phyloP scores from a whole-genome alignment of 2,888 invertebrate genomes.

The Eupithecia exiguata region DNA sequence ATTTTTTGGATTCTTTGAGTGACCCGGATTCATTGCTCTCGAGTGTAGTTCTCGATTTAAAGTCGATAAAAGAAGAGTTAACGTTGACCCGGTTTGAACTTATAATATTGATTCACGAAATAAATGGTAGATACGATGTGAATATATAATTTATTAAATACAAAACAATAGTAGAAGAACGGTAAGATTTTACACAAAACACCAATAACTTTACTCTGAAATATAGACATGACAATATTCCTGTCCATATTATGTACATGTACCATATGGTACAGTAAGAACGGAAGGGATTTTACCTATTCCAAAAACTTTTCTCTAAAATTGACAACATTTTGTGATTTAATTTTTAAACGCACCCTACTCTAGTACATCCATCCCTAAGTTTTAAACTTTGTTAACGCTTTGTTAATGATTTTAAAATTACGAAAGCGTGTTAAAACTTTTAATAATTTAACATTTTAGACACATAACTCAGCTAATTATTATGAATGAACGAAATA shows the following conservation, averaged over 20 bases:
- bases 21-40: too few relatives aligned
- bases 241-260: too few relatives aligned
- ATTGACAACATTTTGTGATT: background rate
- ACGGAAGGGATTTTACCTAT: background rate
- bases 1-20: too few relatives aligned
- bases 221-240: too few relatives aligned
- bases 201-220: too few relatives aligned
- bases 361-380: background rate
- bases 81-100: slow-evolving; percentile 50
- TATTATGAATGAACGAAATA: background rate
- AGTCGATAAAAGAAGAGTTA: slow-evolving; percentile 62
- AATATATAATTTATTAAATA: slow-evolving; percentile 33
- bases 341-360: background rate
- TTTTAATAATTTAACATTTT: background rate
- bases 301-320: background rate
- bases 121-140: background rate
- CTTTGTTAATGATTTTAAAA: background rate
- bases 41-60: slow-evolving; percentile 50
- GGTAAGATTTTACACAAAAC: background rate
- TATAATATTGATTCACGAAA: slow-evolving; percentile 30
- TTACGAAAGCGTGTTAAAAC: background rate
- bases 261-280: background rate
- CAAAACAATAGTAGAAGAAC: background rate
- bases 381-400: background rate
- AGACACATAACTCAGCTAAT: background rate